Evolutionary conservation across 2,113 vertebrate species (phyloP).

Genomic region (Atherinomorus stipes): DNA sequence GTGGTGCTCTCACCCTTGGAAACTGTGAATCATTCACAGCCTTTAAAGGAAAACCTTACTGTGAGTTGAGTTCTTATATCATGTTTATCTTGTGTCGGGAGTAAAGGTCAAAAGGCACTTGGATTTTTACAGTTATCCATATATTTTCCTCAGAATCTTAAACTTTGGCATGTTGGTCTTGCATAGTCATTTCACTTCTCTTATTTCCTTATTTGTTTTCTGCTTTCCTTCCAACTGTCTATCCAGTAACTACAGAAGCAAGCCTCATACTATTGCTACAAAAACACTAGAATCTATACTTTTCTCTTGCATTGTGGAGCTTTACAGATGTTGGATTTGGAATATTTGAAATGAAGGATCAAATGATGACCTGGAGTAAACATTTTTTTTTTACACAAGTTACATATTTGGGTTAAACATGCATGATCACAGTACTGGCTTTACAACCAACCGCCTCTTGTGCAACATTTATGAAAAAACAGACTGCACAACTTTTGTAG

Average conservation of each 20-base stretch:
- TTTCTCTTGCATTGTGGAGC: too few relatives aligned
- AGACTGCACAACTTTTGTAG: too few relatives aligned
- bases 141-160: not conserved
- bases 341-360: too few relatives aligned
- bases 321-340: too few relatives aligned
- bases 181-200: not conserved
- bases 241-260: not conserved
- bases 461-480: not conserved
- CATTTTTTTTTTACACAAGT: too few relatives aligned
- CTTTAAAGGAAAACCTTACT: conserved; percentile 16
- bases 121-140: not conserved
- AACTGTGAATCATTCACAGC: conserved; percentile 55
- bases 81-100: conserved; percentile 5
- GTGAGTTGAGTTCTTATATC: conserved; percentile 17
- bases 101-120: conserved; percentile 16
- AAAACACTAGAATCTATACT: too few relatives aligned
- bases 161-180: not conserved
- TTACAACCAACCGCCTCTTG: too few relatives aligned
- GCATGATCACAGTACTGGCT: too few relatives aligned
- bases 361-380: too few relatives aligned
- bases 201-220: not conserved
- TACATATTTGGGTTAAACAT: too few relatives aligned
- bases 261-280: not conserved
- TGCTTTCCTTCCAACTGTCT: not conserved
- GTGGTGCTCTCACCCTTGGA: conserved; percentile 21